Base-by-base conservation (phyloP, 2,888 invertebrate genomes). In the Dendrolimus houi region DNA sequence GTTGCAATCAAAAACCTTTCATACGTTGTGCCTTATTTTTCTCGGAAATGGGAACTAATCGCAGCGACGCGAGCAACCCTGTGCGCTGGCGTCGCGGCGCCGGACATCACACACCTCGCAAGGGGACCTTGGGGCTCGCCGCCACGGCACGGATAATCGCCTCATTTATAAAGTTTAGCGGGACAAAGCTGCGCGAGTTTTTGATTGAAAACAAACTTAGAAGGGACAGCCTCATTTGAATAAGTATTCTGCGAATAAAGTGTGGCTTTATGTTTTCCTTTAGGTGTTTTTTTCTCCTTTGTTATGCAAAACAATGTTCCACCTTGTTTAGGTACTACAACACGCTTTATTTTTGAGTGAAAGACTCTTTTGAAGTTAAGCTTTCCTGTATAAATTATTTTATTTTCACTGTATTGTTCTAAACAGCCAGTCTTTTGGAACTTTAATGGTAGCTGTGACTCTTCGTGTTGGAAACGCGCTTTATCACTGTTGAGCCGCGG, bases 121-220 rank as follows among this genome's bases (percentile, higher is more conserved):
- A 73, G 72, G 76, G 76, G 75, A 75, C 79, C 75, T 72, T 70
- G 29, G 29, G 29, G 47, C 47, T 47, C 9, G 47, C 47, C 47
- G 47, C 74, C 73, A 74, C 77, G 77, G 73, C 75, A 77, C 72
- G 90, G 90, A 89, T 90, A 90, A 90, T 90, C 90, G 90, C 81
- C 87, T 88, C 89, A 89, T 90, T 89, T 89, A 90, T 89, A 89
- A 90, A 90, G 90, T 89, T 89, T 89, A 90, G 83, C 86, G 81
- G 81, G 81, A 87, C 87, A 88, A 89, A 88, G 87, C 89, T 85
- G 85, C 79, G 81, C 79, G 87, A 89, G 88, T 89, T 89, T 89
- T 89, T 90, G 90, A 90, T 90, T 90, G 90, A 90, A 90, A 90
- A 89, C 87, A 90, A 90, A 90, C 90, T 90, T 89, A 87, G 90